Base-by-base conservation (phyloP, 2,888 invertebrate species). In the Cephus pygmeus region DNA sequence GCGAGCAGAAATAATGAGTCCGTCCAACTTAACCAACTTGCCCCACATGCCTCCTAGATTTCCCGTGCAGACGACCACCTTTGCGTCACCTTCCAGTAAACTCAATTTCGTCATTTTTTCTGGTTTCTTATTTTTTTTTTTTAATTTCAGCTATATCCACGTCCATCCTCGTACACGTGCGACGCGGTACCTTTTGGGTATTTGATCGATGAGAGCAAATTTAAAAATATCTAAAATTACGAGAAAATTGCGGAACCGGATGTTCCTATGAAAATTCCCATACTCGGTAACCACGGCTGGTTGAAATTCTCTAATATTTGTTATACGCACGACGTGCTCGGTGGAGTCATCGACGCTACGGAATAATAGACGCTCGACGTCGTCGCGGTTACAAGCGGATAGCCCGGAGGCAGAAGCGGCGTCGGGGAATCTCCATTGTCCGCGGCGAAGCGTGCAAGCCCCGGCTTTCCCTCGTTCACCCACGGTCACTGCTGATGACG, bases 401-500 rank as follows among this genome's bases (percentile, higher is more conserved):
- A 56, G 40, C 6, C 40, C 23, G 23, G 40, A 40, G 40, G 15
- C 12, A 71, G 71, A 71, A 34, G 71, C 71, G 71, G 71, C 71
- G 71, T 31, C 71, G 71, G 71, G 31, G 71, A 71, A 71, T 71
- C 87, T 86, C 84, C 82, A 88, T 89, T 88, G 89, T 89, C 87
- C 86, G 89, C 90, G 88, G 85, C 87, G 86, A 85, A 89, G 89
- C 89, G 87, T 89, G 88, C 86, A 88, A 86, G 83, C 79, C 82
- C 83, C 84, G 88, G 88, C 90, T 90, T 90, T 90, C 90, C 88
- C 89, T 83, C 88, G 87, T 89, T 88, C 87, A 84, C 85, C 88
- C 89, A 90, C 90, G 89, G 90, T 90, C 89, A 90, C 88, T 88
- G 86, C 84, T 86, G 86, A 83, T 89, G 89, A 89, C 88, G 90